phyloP scores from a whole-genome alignment of 2,113 vertebrate genomes.

The Meles meles region DNA sequence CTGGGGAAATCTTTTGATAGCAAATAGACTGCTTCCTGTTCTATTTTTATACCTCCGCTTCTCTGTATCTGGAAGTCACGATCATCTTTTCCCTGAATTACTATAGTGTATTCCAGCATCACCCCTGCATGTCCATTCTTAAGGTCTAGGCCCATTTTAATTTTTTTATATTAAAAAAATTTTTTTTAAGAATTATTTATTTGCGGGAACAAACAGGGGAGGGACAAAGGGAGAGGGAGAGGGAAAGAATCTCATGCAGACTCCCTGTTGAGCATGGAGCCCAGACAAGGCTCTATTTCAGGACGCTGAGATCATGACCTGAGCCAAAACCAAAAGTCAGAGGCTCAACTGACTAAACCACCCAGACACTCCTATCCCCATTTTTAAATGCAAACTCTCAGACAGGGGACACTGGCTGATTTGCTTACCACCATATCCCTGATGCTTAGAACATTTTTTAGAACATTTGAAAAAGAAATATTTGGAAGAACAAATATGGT shows the following conservation, averaged over 20 bases:
- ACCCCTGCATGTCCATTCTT: neutral
- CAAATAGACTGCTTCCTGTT: neutral
- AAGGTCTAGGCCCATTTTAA: neutral
- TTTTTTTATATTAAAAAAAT: neutral
- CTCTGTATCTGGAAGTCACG: neutral
- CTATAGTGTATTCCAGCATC: neutral
- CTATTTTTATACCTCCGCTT: neutral
- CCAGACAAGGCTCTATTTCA: neutral
- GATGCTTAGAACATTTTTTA: neutral
- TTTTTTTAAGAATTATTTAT: neutral
- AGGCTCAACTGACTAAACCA: neutral
- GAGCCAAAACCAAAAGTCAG: neutral
- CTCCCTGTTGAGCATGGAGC: neutral
- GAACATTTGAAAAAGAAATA: neutral
- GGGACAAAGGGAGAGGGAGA: neutral
- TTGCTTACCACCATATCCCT: neutral
- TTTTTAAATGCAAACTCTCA: neutral
- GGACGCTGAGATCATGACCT: neutral
- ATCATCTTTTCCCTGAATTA: neutral
- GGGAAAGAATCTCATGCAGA: neutral
- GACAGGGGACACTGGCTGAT: neutral
- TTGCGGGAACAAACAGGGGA: neutral
- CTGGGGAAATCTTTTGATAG: constrained; percentile 1
- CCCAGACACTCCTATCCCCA: neutral
- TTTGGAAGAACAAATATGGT: too few relatives aligned